These are phyloP conservation scores for Macroglossus sobrinus DNA, from an alignment of 2,113 vertebrate species.

Conservation along the genomic window DNA sequence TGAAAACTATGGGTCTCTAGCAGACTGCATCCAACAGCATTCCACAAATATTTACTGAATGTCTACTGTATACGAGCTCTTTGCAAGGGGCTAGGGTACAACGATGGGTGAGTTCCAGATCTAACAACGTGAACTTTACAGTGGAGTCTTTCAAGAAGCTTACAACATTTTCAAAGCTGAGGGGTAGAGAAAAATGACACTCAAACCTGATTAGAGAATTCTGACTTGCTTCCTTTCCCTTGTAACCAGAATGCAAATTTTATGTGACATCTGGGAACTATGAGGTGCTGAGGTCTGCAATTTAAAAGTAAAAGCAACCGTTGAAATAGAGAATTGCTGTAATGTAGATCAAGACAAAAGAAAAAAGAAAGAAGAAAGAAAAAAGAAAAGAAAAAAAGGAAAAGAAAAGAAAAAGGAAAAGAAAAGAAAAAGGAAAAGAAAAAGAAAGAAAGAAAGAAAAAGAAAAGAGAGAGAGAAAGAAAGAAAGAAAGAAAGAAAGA, in stretches of 20 bases:
- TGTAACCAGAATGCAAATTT: neutral
- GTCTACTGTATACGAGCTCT: neutral
- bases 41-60: neutral
- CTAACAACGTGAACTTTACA: neutral
- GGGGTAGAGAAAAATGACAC: neutral
- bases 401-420: neutral
- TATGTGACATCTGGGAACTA: neutral
- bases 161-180: neutral
- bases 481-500: neutral
- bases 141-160: neutral
- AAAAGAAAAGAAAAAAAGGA: no score
- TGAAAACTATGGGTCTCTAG: neutral
- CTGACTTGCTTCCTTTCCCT: neutral
- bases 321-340: neutral
- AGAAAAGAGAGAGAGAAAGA: neutral
- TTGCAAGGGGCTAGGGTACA: neutral
- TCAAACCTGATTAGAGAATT: neutral
- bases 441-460: no score
- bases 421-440: rapidly evolving
- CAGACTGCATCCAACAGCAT: neutral
- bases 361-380: no score
- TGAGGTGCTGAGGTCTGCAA: neutral
- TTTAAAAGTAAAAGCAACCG: neutral
- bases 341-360: neutral
- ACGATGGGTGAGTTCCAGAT: neutral